phyloP scores from a whole-genome alignment of 1,140 invertebrate species.

The Drosophila oshimai region DNA sequence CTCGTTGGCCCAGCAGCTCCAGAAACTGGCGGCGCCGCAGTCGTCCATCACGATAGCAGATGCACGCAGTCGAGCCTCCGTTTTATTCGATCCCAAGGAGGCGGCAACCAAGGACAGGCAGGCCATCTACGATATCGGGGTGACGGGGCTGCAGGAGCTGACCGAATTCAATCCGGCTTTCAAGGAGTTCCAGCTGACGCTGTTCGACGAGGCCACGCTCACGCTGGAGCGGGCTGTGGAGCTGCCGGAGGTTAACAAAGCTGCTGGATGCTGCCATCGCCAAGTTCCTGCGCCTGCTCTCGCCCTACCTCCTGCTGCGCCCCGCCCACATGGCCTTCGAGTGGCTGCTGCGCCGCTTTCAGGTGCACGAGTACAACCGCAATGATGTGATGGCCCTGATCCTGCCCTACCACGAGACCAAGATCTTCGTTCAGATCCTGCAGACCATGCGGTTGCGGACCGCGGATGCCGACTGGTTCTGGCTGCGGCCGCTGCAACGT shows the following conservation, averaged over 20 bases:
- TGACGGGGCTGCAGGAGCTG: conserved; percentile 92
- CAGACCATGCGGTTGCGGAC: conserved; percentile 88
- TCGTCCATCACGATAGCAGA: conserved; percentile 87
- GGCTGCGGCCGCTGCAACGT: conserved; percentile 89
- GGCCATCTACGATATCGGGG: conserved; percentile 92
- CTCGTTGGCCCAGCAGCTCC: conserved; percentile 92
- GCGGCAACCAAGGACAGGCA: conserved; percentile 92
- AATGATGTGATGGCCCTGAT: conserved; percentile 91
- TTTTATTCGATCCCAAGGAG: conserved; percentile 94
- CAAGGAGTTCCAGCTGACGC: conserved; percentile 87
- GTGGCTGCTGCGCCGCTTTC: conserved; percentile 95
- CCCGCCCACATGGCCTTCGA: conserved; percentile 94
- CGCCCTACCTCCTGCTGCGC: conserved; percentile 93
- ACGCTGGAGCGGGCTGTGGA: conserved; percentile 92
- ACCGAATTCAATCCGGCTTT: conserved; percentile 89
- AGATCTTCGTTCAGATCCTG: conserved; percentile 92
- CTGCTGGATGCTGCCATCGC: conserved; percentile 90
- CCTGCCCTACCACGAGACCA: conserved; percentile 95
- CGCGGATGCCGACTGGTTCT: conserved; percentile 88
- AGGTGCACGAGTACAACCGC: conserved; percentile 94
- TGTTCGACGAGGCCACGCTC: conserved; percentile 90
- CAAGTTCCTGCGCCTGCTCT: conserved; percentile 90
- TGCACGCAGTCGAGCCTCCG: conserved; percentile 89
- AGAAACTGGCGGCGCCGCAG: conserved; percentile 90
- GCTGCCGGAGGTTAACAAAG: conserved; percentile 88